Conservation (phyloP, 1,140 invertebrate genomes). For the Leptinotarsa texana region DNA sequence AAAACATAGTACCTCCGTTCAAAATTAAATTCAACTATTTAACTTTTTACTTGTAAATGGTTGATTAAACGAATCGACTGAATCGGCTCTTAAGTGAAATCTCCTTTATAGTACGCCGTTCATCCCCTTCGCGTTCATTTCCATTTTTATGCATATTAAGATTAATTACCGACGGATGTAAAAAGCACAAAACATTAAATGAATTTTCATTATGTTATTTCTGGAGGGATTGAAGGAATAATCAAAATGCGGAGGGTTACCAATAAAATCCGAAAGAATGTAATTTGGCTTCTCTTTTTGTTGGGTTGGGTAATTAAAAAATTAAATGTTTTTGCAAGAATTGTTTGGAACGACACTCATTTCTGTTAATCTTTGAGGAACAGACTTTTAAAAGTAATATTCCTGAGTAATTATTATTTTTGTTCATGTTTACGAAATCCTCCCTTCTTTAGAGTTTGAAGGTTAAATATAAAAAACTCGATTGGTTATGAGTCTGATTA, state of each 20-base stretch:
- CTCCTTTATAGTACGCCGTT: neutral
- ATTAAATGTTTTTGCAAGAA: neutral
- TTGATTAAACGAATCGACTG: neutral
- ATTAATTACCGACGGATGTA: neutral
- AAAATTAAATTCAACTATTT: too few relatives aligned
- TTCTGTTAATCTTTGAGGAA: neutral
- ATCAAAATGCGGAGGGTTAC: neutral
- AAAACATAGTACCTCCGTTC: too few relatives aligned
- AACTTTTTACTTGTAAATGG: neutral
- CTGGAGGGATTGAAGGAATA: neutral
- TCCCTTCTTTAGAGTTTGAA: too few relatives aligned
- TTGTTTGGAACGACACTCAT: neutral
- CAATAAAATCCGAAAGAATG: neutral
- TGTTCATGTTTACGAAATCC: too few relatives aligned
- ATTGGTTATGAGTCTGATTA: too few relatives aligned
- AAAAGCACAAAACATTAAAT: conserved; percentile 3
- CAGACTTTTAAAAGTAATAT: too few relatives aligned
- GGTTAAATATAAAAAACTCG: too few relatives aligned
- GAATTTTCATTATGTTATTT: neutral
- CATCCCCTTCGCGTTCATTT: neutral
- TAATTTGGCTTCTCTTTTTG: neutral
- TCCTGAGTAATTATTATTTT: too few relatives aligned
- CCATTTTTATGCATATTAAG: neutral
- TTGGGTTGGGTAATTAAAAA: neutral
- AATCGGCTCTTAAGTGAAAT: neutral